phyloP scores from a whole-genome alignment of 2,113 vertebrate species.

The Uria lomvia region DNA sequence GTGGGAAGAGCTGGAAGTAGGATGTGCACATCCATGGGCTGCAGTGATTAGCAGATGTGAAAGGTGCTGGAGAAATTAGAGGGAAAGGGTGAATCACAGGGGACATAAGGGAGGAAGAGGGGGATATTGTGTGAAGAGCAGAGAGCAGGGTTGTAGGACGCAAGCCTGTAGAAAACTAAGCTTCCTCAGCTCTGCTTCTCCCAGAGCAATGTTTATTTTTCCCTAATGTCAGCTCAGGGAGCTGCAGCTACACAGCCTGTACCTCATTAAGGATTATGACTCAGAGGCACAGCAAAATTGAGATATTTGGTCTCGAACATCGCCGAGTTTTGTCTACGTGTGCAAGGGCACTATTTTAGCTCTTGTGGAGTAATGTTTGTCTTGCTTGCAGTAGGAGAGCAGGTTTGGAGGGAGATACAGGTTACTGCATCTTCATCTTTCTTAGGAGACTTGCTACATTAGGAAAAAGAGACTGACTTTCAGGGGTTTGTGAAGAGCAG shows the following conservation, averaged over 20 bases:
- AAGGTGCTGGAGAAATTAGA: background rate
- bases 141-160: background rate
- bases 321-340: background rate
- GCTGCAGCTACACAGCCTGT: background rate
- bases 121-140: background rate
- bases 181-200: background rate
- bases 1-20: background rate
- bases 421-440: background rate
- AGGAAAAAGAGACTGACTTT: background rate
- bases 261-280: background rate
- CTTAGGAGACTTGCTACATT: background rate
- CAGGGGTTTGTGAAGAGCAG: background rate
- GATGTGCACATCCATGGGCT: background rate
- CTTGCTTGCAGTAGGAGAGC: background rate
- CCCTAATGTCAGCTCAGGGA: background rate
- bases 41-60: background rate
- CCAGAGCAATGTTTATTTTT: background rate
- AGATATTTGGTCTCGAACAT: background rate
- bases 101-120: background rate
- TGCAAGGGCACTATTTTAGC: background rate
- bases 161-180: background rate
- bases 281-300: background rate
- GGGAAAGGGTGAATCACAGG: background rate
- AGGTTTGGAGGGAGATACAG: background rate
- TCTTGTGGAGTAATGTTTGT: background rate